Conservation (phyloP, 1,140 invertebrate genomes). For the Xylocopa sonorina region DNA sequence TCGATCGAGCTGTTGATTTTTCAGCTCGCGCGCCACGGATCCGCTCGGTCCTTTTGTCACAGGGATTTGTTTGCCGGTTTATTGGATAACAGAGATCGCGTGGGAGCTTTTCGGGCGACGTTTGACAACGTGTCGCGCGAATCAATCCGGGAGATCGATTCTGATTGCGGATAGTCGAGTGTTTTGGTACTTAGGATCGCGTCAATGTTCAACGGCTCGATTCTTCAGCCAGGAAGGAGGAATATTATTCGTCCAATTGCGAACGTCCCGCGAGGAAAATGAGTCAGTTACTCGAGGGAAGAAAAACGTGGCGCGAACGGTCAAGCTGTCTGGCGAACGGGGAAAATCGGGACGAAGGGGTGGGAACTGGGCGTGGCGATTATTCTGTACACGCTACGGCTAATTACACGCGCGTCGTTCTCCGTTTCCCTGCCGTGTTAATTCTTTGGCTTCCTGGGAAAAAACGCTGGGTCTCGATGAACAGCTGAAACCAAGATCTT, state of each 20-base stretch:
- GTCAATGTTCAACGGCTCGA: too few relatives aligned
- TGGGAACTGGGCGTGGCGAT: neutral
- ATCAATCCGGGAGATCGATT: too few relatives aligned
- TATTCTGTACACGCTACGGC: slow-evolving; percentile 11
- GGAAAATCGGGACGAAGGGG: neutral
- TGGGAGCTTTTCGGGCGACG: too few relatives aligned
- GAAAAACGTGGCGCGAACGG: neutral
- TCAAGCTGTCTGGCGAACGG: neutral
- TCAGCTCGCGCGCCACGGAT: too few relatives aligned
- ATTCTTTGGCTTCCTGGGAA: neutral
- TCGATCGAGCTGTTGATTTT: neutral
- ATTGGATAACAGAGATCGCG: neutral
- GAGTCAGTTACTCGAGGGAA: too few relatives aligned
- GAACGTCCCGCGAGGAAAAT: neutral
- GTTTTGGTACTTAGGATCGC: too few relatives aligned
- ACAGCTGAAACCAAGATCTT: neutral
- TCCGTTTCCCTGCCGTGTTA: neutral
- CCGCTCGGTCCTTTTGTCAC: neutral
- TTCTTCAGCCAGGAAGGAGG: too few relatives aligned
- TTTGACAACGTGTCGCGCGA: too few relatives aligned
- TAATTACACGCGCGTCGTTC: neutral
- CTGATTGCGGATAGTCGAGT: too few relatives aligned
- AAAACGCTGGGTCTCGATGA: too few relatives aligned
- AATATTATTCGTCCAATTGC: neutral
- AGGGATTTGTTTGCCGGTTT: neutral